Evolutionary conservation across 2,797 vertebrate genomes (phyloP).

Genomic region (Calcarius lapponicus): DNA sequence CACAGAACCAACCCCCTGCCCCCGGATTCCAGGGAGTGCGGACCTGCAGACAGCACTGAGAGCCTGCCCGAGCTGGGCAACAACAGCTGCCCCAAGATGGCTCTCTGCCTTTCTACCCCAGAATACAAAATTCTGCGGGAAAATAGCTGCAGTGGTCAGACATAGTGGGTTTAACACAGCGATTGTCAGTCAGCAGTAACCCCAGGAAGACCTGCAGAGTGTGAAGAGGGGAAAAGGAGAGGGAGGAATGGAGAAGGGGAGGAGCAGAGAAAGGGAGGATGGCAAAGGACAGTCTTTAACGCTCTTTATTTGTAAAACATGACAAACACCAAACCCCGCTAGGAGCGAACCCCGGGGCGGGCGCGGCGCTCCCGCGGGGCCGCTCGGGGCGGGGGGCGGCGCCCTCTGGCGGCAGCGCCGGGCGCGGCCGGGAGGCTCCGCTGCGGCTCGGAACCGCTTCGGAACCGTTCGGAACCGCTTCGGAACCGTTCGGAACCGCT

Average conservation of each 20-base stretch:
- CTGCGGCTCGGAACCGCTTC: neutral
- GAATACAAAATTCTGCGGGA: neutral
- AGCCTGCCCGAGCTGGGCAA: neutral
- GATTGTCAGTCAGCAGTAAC: accelerated
- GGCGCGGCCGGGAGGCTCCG: neutral
- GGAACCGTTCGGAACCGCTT: no score
- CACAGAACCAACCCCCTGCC: accelerated
- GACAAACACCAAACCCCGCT: accelerated
- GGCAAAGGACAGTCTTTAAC: no score
- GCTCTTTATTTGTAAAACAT: neutral
- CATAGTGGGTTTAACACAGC: accelerated
- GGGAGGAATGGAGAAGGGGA: neutral
- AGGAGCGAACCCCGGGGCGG: accelerated
- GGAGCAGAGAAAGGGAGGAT: no score
- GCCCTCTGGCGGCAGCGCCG: neutral
- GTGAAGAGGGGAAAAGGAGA: neutral
- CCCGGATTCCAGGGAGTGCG: accelerated
- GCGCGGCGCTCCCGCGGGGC: neutral
- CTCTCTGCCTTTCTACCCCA: neutral
- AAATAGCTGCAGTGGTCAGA: neutral
- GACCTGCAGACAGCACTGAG: accelerated
- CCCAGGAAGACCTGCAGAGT: accelerated
- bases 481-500: no score
- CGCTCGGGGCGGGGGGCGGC: neutral
- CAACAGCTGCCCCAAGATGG: neutral